These are phyloP conservation scores for Sminthopsis crassicaudata DNA, from an alignment of 2,113 vertebrate species.

Conservation along the genomic window DNA sequence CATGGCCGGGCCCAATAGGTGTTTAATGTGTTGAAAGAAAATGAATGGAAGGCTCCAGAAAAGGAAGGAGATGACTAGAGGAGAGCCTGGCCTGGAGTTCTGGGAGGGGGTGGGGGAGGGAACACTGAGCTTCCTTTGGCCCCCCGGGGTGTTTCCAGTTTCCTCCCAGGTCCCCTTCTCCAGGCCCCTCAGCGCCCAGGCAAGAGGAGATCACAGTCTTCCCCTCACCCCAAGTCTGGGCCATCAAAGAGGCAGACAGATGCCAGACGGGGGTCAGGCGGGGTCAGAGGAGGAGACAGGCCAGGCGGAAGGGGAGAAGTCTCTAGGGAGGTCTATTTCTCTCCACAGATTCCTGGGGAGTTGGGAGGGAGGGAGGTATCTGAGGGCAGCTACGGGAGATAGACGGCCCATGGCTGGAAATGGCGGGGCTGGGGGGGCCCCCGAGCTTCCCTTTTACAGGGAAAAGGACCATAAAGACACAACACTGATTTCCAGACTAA, in stretches of 20 bases:
- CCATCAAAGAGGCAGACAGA: not conserved
- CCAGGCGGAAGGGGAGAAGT: not conserved
- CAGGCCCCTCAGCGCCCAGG: not conserved
- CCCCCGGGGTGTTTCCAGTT: not conserved
- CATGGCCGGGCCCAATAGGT: not conserved
- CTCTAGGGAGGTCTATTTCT: not conserved
- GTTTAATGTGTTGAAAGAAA: not conserved
- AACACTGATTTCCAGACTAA: not conserved
- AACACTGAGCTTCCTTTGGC: not conserved
- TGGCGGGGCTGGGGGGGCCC: not conserved
- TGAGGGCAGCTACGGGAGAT: not conserved
- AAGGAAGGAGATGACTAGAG: not conserved
- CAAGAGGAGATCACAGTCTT: not conserved
- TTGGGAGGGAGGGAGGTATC: not conserved
- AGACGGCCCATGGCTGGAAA: not conserved
- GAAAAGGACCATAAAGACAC: not conserved
- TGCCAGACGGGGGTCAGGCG: not conserved
- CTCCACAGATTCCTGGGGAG: not conserved
- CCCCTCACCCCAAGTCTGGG: not conserved
- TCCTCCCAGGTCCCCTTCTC: not conserved
- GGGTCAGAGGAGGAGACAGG: not conserved
- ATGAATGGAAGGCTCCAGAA: not conserved
- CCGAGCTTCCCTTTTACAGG: not conserved
- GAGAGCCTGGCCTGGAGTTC: not conserved
- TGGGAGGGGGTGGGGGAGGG: too few relatives aligned